These are phyloP conservation scores for Hystrix brachyura DNA, from an alignment of 2,113 vertebrate species.

Conservation along the genomic window DNA sequence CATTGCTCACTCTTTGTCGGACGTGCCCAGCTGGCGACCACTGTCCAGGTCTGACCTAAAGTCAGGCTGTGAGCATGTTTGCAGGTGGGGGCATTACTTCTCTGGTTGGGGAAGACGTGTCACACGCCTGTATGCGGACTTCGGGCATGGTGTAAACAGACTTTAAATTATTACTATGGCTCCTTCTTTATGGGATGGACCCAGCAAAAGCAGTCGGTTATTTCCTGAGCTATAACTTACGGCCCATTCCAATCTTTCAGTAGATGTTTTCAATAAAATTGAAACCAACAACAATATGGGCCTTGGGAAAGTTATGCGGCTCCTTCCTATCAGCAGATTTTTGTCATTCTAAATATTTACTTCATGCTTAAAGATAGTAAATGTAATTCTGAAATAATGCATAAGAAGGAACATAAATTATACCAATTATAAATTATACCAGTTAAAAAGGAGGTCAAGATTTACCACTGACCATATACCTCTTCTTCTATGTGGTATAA, in stretches of 20 bases:
- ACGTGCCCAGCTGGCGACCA: neutral
- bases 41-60: neutral
- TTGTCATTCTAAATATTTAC: neutral
- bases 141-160: slow-evolving; percentile 68
- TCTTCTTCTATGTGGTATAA: neutral
- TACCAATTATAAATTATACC: neutral
- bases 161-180: slow-evolving; percentile 49
- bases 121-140: slow-evolving; percentile 22
- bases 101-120: neutral
- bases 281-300: neutral
- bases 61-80: neutral
- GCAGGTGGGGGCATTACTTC: neutral
- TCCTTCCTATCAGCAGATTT: neutral
- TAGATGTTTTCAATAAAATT: neutral
- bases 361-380: neutral
- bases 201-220: neutral
- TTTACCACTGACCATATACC: neutral
- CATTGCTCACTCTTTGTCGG: slow-evolving; percentile 53
- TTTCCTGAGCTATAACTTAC: neutral
- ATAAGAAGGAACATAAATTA: neutral
- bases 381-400: neutral
- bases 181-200: neutral
- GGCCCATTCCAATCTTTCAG: neutral
- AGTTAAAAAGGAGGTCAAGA: neutral
- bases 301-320: neutral